Evolutionary conservation across 2,888 invertebrate species (phyloP).

Genomic region (Julus scanicus): DNA sequence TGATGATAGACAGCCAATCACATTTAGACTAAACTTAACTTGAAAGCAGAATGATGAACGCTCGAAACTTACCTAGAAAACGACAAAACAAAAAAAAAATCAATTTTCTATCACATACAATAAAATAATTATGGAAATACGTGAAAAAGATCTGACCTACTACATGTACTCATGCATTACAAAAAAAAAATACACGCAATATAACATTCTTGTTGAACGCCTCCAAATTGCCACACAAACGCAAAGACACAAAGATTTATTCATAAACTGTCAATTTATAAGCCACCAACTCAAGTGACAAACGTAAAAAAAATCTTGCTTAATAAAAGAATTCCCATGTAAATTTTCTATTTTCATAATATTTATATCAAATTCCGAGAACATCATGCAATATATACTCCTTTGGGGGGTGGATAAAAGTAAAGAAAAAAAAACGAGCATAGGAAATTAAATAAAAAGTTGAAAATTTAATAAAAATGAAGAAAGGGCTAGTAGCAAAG

Average conservation of each 20-base stretch:
- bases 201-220: not conserved
- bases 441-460: not conserved
- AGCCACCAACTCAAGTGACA: not conserved
- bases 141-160: not conserved
- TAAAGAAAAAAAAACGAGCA: not conserved
- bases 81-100: not conserved
- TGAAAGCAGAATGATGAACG: not conserved
- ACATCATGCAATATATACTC: not conserved
- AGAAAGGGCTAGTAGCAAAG: not conserved
- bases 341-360: too few relatives aligned
- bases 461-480: not conserved
- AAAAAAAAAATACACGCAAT: not conserved
- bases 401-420: not conserved
- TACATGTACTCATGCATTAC: not conserved
- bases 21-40: not conserved
- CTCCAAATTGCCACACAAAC: not conserved
- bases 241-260: not conserved
- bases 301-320: too few relatives aligned
- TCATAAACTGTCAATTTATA: not conserved
- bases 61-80: conserved; percentile 9
- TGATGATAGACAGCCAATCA: too few relatives aligned
- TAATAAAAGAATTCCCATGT: too few relatives aligned
- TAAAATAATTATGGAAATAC: not conserved
- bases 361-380: not conserved
- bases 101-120: not conserved